Evolutionary conservation across 2,888 invertebrate species (phyloP).

Genomic region (Glyphotaelius pellucidus): DNA sequence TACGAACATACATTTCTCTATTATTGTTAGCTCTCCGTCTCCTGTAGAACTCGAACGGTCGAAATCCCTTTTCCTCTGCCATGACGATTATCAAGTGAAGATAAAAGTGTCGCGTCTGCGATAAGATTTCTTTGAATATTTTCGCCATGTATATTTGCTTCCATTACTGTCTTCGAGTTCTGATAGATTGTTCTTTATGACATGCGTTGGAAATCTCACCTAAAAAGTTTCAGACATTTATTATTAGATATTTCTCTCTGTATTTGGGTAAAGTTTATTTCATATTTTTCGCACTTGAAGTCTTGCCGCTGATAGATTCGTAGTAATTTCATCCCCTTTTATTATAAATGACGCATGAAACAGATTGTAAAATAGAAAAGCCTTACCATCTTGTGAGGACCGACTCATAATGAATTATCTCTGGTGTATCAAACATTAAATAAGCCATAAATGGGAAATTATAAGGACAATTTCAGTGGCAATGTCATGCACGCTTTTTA

Average conservation of each 20-base stretch:
- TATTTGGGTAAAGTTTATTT: neutral
- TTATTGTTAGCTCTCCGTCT: constrained; percentile 35
- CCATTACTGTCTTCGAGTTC: neutral
- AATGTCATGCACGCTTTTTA: too few species aligned
- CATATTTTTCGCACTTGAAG: neutral
- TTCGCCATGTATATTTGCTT: neutral
- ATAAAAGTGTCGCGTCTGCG: constrained; percentile 35
- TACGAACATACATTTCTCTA: constrained; percentile 26
- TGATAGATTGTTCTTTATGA: neutral
- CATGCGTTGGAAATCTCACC: neutral
- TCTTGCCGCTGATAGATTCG: neutral
- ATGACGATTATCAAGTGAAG: constrained; percentile 24
- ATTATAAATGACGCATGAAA: neutral
- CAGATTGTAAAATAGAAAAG: neutral
- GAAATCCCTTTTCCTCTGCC: constrained; percentile 35
- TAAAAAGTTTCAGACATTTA: neutral
- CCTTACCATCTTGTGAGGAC: neutral
- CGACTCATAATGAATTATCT: neutral
- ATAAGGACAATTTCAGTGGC: too few species aligned
- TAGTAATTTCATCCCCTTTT: neutral
- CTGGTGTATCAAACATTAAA: neutral
- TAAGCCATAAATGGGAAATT: too few species aligned
- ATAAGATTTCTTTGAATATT: neutral
- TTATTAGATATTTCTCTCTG: neutral
- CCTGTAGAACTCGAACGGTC: constrained; percentile 16